A percentile compares a stretch with the other conserved stretches of the same genome.
Evolutionary conservation across 2,113 vertebrate species (phyloP).

Genomic region (Tetrax tetrax): DNA sequence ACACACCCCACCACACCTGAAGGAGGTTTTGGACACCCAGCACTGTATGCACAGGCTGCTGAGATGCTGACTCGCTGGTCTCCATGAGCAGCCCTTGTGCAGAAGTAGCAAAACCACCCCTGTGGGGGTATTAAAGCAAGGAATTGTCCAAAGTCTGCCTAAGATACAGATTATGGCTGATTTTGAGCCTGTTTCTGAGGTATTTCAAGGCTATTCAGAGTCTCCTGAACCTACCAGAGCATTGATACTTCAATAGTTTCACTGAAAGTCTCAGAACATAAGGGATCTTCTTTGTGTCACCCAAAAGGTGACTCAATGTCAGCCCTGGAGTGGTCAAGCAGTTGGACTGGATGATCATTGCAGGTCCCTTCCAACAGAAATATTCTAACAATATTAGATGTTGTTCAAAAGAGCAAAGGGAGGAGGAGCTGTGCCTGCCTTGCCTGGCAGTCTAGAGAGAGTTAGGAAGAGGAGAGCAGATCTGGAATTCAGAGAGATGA

Average conservation of each 20-base stretch:
- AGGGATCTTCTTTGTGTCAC: not conserved
- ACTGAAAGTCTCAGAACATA: not conserved
- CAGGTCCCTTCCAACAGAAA: not conserved
- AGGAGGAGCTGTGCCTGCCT: fast-evolving
- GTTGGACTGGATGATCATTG: not conserved
- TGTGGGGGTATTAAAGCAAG: not conserved
- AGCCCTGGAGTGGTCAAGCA: not conserved
- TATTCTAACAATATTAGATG: not conserved
- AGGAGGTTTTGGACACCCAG: not conserved
- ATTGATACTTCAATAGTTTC: not conserved
- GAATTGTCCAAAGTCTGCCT: not conserved
- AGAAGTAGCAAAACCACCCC: not conserved
- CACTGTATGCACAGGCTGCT: not conserved
- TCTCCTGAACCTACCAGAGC: not conserved
- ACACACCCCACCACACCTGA: not conserved
- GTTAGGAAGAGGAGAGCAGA: not conserved
- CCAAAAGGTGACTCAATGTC: not conserved
- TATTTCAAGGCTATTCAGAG: not conserved
- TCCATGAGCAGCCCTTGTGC: not conserved
- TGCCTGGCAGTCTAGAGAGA: not conserved
- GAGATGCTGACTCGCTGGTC: not conserved
- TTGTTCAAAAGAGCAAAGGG: not conserved
- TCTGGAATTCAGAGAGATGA: not conserved
- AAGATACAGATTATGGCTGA: not conserved
- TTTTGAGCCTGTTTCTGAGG: not conserved